Base-by-base conservation (phyloP, 2,113 vertebrate species). In the Trachemys scripta region DNA sequence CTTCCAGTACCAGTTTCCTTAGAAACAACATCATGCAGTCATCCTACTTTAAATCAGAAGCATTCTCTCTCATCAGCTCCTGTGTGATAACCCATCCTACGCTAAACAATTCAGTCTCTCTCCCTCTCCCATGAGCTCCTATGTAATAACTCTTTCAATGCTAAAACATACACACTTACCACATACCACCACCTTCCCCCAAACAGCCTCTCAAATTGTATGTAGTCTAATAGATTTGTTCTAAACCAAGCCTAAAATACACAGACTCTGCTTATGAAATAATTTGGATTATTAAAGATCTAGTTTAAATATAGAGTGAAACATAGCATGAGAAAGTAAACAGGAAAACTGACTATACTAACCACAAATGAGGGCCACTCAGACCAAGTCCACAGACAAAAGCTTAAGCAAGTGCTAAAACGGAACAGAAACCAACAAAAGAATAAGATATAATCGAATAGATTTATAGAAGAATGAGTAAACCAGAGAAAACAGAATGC, bases 1-100 rank as follows among this genome's bases (percentile, higher is more conserved):
- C 90, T 91, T 92, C 84, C 90, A 94, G 92, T 87, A 91, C 47
- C 92, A 91, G 97, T 97, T 96, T 96, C 96, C 97, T 95, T 97
- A 97, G 96, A 96, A 98, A 98, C 97, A 96, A 90, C 80, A 84
- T 87, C 85, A 92, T 2, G 16, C 25, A 97, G 93, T 87, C 97
- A 96, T 94, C 94, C 96, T 95, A 97, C 94, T 96, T 80, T 10
- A 93, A 95, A 94, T 9, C 90, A 89, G 92, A 96, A 96, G 93
- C 89, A 81, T 53, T 89, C 69, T 85, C 90, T 76, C 79, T 54
- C 90, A 69, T 80, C 93, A 93, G 87, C 91, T 90, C 56, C 50
- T 92, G 90, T n/a, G 59, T 65, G 49, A 96, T 90, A 96, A 95
- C 65, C 84, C 86, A 93, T 84, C 90, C 97, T n/a, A 96, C 31